Evolutionary conservation across 2,113 vertebrate species (phyloP), one percentile per base, ranked within the genome.

Genomic region (Myotis lucifugus): DNA sequence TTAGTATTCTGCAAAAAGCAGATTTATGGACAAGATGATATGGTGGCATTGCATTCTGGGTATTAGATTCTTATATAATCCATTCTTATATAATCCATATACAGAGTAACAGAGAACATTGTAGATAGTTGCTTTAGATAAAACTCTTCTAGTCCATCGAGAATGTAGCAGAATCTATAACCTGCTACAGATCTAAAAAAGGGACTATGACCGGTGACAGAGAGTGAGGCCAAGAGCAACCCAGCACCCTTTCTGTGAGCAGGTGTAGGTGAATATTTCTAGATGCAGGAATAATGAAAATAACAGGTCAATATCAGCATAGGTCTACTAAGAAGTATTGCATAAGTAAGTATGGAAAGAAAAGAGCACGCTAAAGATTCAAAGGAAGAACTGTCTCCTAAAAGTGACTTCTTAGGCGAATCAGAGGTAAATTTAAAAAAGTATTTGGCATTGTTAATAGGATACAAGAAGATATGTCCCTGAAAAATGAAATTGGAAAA

Each of bases 401-500:
- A 81, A 90, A 88, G 52, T 21, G 21, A 90, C 40, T 86, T 73
- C 40, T n/a, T 69, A 61, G 14, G 69, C 32, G 40, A 90, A 72
- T 48, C 59, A 70, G 29, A 86, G 59, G 32, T 73, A 29, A 76
- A 32, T 90, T 94, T 92, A 64, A 37, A n/a, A 52, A 78, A 87
- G 56, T 72, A 87, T 90, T 76, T 91, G 79, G 52, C 85, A 94
- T 73, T 88, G 25, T 37, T 54, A 52, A 8, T 18, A 77, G 6
- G 9, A 76, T 84, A 74, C 0, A 81, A 91, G 25, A 93, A 88
- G 29, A 48, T 6, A 84, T 8, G 15, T 74, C 1, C 64, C 81
- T 66, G 69, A 67, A 81, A 94, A 76, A 29, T 17, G 69, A 93
- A 92, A 76, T 12, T 8, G 93, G 94, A 90, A 74, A 95, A 64